phyloP scores from a whole-genome alignment of 2,888 invertebrate genomes.

The Lasioglossum villosulum region DNA sequence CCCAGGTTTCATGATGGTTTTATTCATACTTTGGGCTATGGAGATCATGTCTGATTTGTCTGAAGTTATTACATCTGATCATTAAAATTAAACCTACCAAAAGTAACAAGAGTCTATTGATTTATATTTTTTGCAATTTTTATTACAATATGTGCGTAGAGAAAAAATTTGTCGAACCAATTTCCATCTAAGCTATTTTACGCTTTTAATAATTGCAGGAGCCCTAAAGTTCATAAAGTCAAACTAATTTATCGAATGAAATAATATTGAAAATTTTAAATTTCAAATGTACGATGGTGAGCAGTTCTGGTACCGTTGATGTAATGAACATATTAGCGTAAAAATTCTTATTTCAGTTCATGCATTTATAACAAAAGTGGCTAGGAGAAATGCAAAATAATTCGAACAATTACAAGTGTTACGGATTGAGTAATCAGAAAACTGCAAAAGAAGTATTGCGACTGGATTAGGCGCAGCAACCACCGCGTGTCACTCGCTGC shows the following conservation, averaged over 20 bases:
- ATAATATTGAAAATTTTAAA: neutral
- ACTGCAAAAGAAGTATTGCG: neutral
- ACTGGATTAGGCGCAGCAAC: neutral
- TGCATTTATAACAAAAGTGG: neutral
- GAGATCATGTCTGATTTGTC: neutral
- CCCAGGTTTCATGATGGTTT: too few relatives aligned
- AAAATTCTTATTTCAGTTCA: neutral
- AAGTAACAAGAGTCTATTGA: too few relatives aligned
- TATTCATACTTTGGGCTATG: neutral
- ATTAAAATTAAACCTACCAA: neutral
- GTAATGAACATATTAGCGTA: too few relatives aligned
- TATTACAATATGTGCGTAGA: too few relatives aligned
- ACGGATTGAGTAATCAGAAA: neutral
- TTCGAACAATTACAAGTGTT: neutral
- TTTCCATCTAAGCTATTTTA: too few relatives aligned
- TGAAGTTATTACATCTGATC: too few relatives aligned
- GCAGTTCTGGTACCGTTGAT: neutral
- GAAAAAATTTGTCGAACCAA: too few relatives aligned
- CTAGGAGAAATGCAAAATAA: neutral
- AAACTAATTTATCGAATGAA: neutral
- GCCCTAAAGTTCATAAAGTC: neutral
- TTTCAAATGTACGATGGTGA: neutral
- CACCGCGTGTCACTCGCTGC: neutral
- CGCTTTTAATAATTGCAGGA: too few relatives aligned
- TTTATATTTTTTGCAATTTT: too few relatives aligned